These are phyloP conservation scores for Lycopodina hypogea DNA, from an alignment of 37 sponge, comb jelly and placozoan genomes.

Conservation along the genomic window DNA sequence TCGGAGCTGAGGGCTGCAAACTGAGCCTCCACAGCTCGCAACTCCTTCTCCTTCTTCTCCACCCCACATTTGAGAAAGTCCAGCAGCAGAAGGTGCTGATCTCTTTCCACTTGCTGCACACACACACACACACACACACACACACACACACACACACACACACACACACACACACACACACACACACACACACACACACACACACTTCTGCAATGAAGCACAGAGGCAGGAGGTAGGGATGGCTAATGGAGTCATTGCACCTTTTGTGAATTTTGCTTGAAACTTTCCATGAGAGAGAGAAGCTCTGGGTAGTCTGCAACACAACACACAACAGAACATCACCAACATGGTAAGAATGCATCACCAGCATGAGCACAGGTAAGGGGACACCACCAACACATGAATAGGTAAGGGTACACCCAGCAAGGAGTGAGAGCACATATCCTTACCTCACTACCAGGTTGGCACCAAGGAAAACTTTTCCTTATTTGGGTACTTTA, in stretches of 20 bases:
- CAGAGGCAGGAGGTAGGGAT: too few species aligned
- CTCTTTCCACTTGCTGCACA: not conserved
- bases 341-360: too few species aligned
- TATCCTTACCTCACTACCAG: too few species aligned
- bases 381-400: too few species aligned
- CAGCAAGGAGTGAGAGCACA: too few species aligned
- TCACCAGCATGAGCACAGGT: too few species aligned
- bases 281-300: not conserved
- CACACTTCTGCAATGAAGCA: too few species aligned
- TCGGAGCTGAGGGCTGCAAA: not conserved
- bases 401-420: too few species aligned
- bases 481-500: too few species aligned
- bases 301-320: not conserved
- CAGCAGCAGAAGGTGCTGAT: not conserved
- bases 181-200: constrained; percentile 11
- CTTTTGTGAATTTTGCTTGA: not conserved
- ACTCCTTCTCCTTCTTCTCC: constrained; percentile 10
- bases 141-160: constrained; percentile 20
- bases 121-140: constrained; percentile 16
- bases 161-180: constrained; percentile 24
- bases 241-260: not conserved
- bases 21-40: not conserved
- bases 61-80: constrained; percentile 8
- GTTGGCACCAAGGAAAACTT: too few species aligned
- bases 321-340: not conserved